These are phyloP conservation scores for Calyptommatus sinebrachiatus DNA, from an alignment of 2,113 vertebrate genomes.

Conservation along the genomic window DNA sequence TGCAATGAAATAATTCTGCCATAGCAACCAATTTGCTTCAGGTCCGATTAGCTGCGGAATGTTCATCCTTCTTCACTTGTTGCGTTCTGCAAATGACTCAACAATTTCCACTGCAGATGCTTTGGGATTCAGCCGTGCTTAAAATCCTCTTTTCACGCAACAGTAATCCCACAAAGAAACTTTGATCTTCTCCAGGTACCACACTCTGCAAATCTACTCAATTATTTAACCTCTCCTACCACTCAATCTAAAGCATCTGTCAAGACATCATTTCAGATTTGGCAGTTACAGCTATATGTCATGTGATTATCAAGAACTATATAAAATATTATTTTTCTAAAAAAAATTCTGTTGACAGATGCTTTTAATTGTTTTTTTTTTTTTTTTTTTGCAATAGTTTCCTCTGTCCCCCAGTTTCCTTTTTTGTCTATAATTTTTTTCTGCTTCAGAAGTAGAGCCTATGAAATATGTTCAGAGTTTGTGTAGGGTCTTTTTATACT, in stretches of 20 bases:
- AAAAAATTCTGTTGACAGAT: no score
- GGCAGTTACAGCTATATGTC: neutral
- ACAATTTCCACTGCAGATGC: neutral
- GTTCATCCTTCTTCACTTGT: conserved; percentile 3
- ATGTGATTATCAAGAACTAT: neutral
- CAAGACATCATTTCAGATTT: neutral
- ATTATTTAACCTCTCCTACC: neutral
- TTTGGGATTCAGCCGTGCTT: neutral
- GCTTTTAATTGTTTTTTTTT: no score
- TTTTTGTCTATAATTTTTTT: neutral
- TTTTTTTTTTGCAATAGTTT: neutral
- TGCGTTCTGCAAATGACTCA: neutral
- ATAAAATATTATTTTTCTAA: neutral
- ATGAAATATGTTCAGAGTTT: neutral
- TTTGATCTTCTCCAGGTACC: neutral
- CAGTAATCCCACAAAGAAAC: neutral
- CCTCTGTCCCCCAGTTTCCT: neutral
- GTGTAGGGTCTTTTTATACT: no score
- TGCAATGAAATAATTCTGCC: conserved; percentile 18
- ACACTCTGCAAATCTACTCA: neutral
- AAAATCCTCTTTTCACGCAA: neutral
- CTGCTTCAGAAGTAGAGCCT: neutral
- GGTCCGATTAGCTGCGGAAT: neutral
- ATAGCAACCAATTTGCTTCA: conserved; percentile 24
- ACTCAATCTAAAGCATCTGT: neutral